A percentile compares a stretch with the other conserved stretches of the same genome.
These are phyloP conservation scores for Lagodon rhomboides DNA, from an alignment of 2,797 vertebrate species.

Conservation along the genomic window DNA sequence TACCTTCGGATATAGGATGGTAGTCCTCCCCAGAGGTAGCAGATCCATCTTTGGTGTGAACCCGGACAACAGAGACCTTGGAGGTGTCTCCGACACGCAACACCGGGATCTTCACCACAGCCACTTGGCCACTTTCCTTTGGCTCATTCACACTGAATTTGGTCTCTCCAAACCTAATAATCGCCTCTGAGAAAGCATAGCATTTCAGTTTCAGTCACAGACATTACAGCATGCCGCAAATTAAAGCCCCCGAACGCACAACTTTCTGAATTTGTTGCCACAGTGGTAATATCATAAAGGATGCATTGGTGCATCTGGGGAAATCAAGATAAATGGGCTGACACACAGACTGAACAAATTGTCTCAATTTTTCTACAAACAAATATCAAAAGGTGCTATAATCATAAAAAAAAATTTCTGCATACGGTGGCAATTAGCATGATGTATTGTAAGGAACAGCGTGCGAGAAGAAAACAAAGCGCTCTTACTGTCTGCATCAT, in stretches of 20 bases:
- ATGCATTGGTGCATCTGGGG: background rate
- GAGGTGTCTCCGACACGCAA: constrained; percentile 93
- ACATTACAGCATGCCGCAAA: constrained; percentile 1
- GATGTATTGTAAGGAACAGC: background rate
- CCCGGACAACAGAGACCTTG: constrained; percentile 93
- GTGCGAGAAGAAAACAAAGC: background rate
- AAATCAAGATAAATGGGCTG: background rate
- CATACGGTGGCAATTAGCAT: background rate
- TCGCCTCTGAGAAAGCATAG: constrained; percentile 83
- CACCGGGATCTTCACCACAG: constrained; percentile 90
- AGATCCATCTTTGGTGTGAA: constrained; percentile 97
- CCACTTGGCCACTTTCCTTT: constrained; percentile 86
- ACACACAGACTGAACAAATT: constrained; percentile 2
- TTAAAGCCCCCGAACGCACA: background rate
- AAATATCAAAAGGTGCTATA: background rate
- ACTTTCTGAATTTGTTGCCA: background rate
- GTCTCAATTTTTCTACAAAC: background rate
- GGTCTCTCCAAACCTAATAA: constrained; percentile 93
- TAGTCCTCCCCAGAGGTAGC: constrained; percentile 97
- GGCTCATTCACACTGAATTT: constrained; percentile 96
- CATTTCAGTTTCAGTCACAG: background rate
- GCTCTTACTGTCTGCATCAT: constrained; percentile 92
- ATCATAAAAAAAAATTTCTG: background rate
- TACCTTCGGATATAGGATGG: constrained; percentile 89
- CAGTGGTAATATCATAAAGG: constrained; percentile 1